These are phyloP conservation scores for Cheilosia variabilis DNA, from an alignment of 2,888 invertebrate genomes.

Conservation along the genomic window DNA sequence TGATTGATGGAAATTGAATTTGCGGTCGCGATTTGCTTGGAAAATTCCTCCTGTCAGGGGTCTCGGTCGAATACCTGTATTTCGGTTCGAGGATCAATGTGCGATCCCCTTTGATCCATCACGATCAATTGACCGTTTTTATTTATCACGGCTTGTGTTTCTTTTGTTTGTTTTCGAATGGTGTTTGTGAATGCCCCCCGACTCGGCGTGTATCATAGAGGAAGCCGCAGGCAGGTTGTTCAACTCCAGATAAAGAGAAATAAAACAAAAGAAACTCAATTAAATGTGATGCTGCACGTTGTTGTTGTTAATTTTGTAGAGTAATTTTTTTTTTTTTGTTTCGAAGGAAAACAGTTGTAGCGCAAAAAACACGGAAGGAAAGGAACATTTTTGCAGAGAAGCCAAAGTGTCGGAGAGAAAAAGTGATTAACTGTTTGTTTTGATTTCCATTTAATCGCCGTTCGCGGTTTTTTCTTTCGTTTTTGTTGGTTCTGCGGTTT, in stretches of 20 bases:
- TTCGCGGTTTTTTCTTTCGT: conserved; percentile 25
- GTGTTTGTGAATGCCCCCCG: conserved; percentile 15
- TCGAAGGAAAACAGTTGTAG: conserved; percentile 8
- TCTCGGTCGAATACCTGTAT: conserved; percentile 64
- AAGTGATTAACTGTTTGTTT: conserved; percentile 58
- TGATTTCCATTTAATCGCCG: conserved; percentile 53
- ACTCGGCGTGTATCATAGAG: conserved; percentile 21
- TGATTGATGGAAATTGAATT: conserved; percentile 41
- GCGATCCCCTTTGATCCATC: conserved; percentile 53
- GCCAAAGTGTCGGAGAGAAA: conserved; percentile 46
- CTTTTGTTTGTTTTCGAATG: conserved; percentile 39
- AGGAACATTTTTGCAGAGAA: conserved; percentile 7
- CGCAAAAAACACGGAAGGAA: conserved; percentile 50
- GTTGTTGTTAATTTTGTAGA: conserved; percentile 35
- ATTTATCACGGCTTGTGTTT: conserved; percentile 32
- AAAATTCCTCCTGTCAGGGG: conserved; percentile 18
- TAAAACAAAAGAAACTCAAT: conserved; percentile 44
- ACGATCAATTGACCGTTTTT: conserved; percentile 45
- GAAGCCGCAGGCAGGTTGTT: conserved; percentile 41
- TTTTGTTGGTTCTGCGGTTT: conserved; percentile 26
- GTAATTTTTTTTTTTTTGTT: conserved; percentile 2
- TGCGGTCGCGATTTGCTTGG: conserved; percentile 7
- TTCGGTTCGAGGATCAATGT: conserved; percentile 48
- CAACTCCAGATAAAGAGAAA: conserved; percentile 47
- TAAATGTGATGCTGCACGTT: conserved; percentile 3